A percentile compares a stretch with the other conserved stretches of the same genome.
These are phyloP conservation scores for Scolanthus callimorphus DNA, from an alignment of 92 coral and sea anemone species.

Conservation along the genomic window DNA sequence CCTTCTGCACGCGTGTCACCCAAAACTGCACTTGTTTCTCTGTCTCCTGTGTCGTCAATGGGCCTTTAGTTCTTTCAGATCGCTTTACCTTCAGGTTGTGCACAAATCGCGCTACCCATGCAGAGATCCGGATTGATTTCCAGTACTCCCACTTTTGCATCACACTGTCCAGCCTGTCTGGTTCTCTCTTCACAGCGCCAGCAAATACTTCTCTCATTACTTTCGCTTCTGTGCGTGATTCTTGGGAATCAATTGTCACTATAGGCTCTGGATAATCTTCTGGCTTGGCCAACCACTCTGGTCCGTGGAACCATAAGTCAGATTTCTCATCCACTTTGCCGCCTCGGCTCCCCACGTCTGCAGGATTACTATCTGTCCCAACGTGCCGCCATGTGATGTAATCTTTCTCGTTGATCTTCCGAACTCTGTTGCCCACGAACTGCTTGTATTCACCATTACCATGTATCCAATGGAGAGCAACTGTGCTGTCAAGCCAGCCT, in stretches of 20 bases:
- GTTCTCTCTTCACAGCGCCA: not conserved
- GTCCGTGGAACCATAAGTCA: conserved; percentile 36
- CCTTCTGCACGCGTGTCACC: not conserved
- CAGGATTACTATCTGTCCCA: conserved; percentile 47
- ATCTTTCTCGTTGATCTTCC: conserved; percentile 37
- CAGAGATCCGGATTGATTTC: conserved; percentile 1
- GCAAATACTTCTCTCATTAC: not conserved
- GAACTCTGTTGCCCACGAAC: conserved; percentile 42
- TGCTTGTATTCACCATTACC: conserved; percentile 21
- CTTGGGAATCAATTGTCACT: not conserved
- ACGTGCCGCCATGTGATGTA: conserved; percentile 46
- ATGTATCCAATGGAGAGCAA: not conserved
- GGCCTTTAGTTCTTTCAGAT: too few relatives aligned
- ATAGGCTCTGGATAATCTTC: not conserved
- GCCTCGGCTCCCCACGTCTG: conserved; percentile 47
- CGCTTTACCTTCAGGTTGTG: too few relatives aligned
- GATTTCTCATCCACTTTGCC: conserved; percentile 5
- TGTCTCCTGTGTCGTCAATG: not conserved
- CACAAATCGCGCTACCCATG: not conserved
- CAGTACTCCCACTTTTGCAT: not conserved
- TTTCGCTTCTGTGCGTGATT: not conserved
- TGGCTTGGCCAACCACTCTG: conserved; percentile 21
- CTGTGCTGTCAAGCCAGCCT: not conserved
- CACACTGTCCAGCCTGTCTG: not conserved
- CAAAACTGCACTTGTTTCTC: not conserved